Evolutionary conservation across 2,113 vertebrate species (phyloP).

Genomic region (Nerophis ophidion): DNA sequence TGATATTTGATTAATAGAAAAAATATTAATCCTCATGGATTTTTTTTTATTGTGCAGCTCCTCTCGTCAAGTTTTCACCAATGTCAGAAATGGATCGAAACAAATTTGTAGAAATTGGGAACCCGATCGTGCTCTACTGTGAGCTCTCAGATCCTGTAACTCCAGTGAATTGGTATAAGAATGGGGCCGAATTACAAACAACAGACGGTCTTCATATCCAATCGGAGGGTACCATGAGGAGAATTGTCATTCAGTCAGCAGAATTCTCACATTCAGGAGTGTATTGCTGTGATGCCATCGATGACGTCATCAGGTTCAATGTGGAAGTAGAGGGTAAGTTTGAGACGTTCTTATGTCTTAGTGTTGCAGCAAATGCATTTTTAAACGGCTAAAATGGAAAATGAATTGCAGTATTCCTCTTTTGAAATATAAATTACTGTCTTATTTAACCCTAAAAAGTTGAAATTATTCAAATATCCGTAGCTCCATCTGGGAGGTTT

Average conservation of each 20-base stretch:
- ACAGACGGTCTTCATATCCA: constrained; percentile 74
- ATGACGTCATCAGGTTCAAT: constrained; percentile 77
- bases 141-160: constrained; percentile 71
- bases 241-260: constrained; percentile 77
- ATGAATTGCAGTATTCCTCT: constrained; percentile 3
- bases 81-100: constrained; percentile 78
- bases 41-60: constrained; percentile 59
- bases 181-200: constrained; percentile 67
- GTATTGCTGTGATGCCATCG: constrained; percentile 76
- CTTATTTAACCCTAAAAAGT: background rate
- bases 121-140: constrained; percentile 77
- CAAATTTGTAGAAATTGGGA: constrained; percentile 76
- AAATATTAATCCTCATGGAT: background rate
- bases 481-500: constrained; percentile 75
- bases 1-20: background rate
- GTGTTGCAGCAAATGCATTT: background rate
- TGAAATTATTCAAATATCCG: constrained; percentile 55
- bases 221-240: constrained; percentile 75
- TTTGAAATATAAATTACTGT: constrained; percentile 18
- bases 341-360: background rate
- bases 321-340: constrained; percentile 77
- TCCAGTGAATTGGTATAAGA: constrained; percentile 76
- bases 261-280: constrained; percentile 76
- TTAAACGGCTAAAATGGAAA: background rate
- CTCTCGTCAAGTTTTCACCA: constrained; percentile 72